Evolutionary conservation across 2,888 invertebrate genomes (phyloP).

Genomic region (Plutella xylostella): DNA sequence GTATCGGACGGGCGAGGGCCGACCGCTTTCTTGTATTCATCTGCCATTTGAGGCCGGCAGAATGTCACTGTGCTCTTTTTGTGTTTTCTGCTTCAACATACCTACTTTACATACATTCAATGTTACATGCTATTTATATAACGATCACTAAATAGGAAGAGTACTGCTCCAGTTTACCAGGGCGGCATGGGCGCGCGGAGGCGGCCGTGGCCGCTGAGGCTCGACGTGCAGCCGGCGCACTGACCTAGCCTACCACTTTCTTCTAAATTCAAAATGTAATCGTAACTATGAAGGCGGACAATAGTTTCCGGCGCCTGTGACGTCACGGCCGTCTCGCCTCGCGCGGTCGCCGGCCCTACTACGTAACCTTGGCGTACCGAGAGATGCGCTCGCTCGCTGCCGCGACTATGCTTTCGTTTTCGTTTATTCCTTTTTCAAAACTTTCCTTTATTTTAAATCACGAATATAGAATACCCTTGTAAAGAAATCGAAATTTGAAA

Average conservation of each 20-base stretch:
- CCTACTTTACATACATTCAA: not conserved
- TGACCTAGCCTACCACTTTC: conserved; percentile 67
- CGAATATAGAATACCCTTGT: conserved; percentile 7
- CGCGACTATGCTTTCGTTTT: conserved; percentile 24
- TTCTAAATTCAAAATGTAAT: conserved; percentile 67
- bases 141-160: not conserved
- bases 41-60: conserved; percentile 20
- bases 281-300: conserved; percentile 63
- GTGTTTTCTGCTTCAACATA: not conserved
- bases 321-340: conserved; percentile 52
- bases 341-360: conserved; percentile 56
- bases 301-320: conserved; percentile 68
- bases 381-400: conserved; percentile 23
- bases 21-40: conserved; percentile 36
- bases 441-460: conserved; percentile 1
- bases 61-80: conserved; percentile 6
- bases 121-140: not conserved
- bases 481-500: conserved; percentile 5
- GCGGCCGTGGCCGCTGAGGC: not conserved
- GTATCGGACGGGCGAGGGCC: conserved; percentile 30
- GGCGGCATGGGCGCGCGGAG: not conserved
- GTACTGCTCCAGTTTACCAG: not conserved
- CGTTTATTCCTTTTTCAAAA: conserved; percentile 2
- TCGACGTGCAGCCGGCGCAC: conserved; percentile 22
- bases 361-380: conserved; percentile 46